phyloP scores from a whole-genome alignment of 2,113 vertebrate genomes.

The Clarias magur region DNA sequence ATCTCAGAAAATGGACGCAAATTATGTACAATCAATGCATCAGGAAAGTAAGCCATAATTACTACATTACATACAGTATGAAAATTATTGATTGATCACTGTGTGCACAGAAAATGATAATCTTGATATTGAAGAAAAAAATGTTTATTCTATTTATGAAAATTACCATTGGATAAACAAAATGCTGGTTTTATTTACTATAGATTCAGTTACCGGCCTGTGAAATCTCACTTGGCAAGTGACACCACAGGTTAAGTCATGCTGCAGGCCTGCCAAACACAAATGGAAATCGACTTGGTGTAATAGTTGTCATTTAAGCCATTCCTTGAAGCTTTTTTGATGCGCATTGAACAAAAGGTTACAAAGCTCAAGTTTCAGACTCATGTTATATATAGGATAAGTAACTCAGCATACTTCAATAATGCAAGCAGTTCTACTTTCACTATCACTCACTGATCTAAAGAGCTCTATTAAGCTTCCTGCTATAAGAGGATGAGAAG shows the following conservation, averaged over 20 bases:
- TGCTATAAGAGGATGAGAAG: not conserved
- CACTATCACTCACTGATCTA: not conserved
- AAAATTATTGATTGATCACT: not conserved
- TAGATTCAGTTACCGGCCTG: conserved; percentile 28
- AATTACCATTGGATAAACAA: not conserved
- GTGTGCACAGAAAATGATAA: not conserved
- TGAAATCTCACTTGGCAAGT: conserved; percentile 11
- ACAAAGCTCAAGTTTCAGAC: not conserved
- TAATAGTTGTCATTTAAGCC: conserved; percentile 11
- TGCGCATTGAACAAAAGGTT: not conserved
- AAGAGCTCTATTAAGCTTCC: not conserved
- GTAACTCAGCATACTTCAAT: not conserved
- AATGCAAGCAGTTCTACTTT: not conserved
- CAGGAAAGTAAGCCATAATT: not conserved
- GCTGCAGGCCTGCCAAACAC: conserved; percentile 22
- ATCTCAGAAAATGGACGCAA: not conserved
- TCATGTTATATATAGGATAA: not conserved
- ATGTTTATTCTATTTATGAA: not conserved
- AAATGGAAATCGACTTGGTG: conserved; percentile 34
- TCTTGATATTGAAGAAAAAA: not conserved
- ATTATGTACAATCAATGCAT: not conserved
- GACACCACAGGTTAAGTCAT: conserved; percentile 26
- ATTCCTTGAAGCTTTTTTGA: conserved; percentile 5
- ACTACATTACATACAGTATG: not conserved
- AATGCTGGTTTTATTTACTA: conserved; percentile 2